A percentile compares a stretch with the other conserved stretches of the same genome.
phyloP scores from a whole-genome alignment of 2,113 vertebrate genomes.

The Heterotilapia buettikoferi region DNA sequence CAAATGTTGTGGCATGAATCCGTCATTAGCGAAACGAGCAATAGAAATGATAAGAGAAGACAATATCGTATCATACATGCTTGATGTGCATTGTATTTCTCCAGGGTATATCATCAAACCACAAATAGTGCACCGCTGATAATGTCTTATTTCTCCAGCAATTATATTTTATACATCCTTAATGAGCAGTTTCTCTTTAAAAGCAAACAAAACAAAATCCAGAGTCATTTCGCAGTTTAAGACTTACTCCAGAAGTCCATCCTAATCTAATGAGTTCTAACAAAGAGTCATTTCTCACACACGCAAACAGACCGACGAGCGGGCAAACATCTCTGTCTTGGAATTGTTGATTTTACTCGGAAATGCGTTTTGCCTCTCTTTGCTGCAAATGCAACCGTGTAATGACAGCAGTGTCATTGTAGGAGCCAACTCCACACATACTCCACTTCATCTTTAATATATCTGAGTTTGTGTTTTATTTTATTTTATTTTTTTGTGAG shows the following conservation, averaged over 20 bases:
- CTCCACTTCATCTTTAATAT: not conserved
- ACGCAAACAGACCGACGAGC: not conserved
- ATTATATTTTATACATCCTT: constrained; percentile 35
- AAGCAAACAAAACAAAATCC: constrained; percentile 23
- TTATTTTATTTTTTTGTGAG: not conserved
- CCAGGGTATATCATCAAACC: constrained; percentile 40
- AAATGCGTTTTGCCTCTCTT: not conserved
- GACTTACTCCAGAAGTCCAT: not conserved
- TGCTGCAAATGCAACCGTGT: not conserved
- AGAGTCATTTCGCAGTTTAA: not conserved
- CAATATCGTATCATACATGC: constrained; percentile 2
- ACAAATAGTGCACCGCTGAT: not conserved
- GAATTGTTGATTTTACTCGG: not conserved
- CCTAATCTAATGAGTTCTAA: not conserved
- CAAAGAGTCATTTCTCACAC: not conserved
- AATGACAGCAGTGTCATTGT: not conserved
- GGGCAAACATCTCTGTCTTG: not conserved
- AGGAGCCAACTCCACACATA: not conserved
- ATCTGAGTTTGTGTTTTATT: not conserved
- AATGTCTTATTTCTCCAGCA: constrained; percentile 34
- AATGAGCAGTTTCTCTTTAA: not conserved
- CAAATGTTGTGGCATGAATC: constrained; percentile 53
- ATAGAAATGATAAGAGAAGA: constrained; percentile 30
- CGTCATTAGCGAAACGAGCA: constrained; percentile 50
- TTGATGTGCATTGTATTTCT: constrained; percentile 29